phyloP scores from a whole-genome alignment of 2,888 invertebrate genomes.

The Drosophila kokeensis region DNA sequence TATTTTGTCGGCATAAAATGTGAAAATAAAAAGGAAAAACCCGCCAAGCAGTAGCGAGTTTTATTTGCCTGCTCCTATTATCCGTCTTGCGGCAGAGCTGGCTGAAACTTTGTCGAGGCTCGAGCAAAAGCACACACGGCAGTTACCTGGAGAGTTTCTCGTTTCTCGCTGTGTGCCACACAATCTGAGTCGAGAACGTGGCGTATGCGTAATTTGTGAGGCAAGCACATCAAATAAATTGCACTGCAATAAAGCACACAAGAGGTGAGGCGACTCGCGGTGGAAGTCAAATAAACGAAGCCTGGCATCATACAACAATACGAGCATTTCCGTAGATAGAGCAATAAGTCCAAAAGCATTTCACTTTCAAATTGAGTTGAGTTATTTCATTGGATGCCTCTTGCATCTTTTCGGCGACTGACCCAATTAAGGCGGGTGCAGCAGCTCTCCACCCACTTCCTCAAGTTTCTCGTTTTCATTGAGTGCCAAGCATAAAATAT shows the following conservation, averaged over 20 bases:
- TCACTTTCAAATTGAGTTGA: constrained; percentile 51
- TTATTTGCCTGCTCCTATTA: constrained; percentile 52
- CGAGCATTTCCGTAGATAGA: constrained; percentile 29
- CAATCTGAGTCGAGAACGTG: constrained; percentile 33
- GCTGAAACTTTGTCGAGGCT: constrained; percentile 42
- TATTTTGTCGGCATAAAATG: constrained; percentile 41
- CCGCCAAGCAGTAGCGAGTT: constrained; percentile 19
- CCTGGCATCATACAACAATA: constrained; percentile 36
- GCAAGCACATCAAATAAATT: constrained; percentile 67
- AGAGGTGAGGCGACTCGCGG: not conserved
- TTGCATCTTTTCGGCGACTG: constrained; percentile 9
- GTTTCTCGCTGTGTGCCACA: constrained; percentile 23
- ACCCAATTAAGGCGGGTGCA: constrained; percentile 45
- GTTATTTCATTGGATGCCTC: constrained; percentile 3
- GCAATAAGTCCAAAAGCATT: constrained; percentile 59
- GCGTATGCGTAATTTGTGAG: constrained; percentile 65
- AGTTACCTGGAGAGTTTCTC: constrained; percentile 32
- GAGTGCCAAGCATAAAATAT: not conserved
- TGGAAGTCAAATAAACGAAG: constrained; percentile 1
- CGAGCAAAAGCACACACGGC: constrained; percentile 7
- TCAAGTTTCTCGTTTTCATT: constrained; percentile 44
- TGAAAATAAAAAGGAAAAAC: constrained; percentile 1
- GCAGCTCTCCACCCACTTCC: not conserved
- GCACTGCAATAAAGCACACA: constrained; percentile 59
- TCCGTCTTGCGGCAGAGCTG: constrained; percentile 31